Conservation (phyloP, 2,113 vertebrate genomes). For the Cisticola juncidis region DNA sequence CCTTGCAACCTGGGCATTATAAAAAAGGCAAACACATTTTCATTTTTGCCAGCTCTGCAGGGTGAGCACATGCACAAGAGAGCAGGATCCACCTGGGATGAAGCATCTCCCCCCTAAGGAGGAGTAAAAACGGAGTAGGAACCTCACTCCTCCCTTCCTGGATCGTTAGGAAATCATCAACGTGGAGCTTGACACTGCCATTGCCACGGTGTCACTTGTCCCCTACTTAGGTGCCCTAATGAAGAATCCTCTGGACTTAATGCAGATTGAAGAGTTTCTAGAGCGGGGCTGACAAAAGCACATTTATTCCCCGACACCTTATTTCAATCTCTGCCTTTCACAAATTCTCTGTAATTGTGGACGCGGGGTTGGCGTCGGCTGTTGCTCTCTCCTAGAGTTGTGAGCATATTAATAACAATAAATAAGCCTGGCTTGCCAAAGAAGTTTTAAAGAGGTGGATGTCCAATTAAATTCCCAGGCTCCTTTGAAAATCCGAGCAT, state of each 20-base stretch:
- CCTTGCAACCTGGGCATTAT: not conserved
- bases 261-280: not conserved
- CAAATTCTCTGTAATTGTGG: not conserved
- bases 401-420: conserved; percentile 23
- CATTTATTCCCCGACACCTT: not conserved
- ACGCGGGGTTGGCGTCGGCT: rapidly evolving
- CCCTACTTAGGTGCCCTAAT: not conserved
- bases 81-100: rapidly evolving
- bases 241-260: not conserved
- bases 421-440: conserved; percentile 1
- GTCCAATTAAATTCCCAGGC: conserved; percentile 37
- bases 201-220: not conserved
- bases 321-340: not conserved
- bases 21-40: not conserved
- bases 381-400: not conserved
- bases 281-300: not conserved
- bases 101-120: not conserved
- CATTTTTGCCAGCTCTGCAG: not conserved
- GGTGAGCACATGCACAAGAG: not conserved
- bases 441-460: conserved; percentile 26
- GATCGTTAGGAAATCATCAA: not conserved
- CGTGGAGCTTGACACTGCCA: rapidly evolving
- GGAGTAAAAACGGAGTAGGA: not conserved
- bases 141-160: not conserved
- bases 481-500: conserved; percentile 36